These are phyloP conservation scores for Cricetomys ansorgei DNA, from an alignment of 2,113 vertebrate species.

Conservation along the genomic window DNA sequence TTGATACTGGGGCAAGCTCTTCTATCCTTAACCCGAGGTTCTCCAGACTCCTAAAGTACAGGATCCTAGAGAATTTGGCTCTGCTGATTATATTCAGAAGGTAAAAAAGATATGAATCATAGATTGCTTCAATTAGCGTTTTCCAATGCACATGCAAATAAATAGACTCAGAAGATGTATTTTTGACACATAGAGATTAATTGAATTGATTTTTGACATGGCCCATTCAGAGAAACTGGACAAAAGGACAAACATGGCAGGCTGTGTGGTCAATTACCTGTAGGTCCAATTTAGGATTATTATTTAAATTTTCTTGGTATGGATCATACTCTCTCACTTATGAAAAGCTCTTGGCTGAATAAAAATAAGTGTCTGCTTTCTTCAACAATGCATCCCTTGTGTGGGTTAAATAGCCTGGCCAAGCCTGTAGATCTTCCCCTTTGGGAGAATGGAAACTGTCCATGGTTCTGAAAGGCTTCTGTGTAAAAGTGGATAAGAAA, in stretches of 20 bases:
- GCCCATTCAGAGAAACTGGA: background rate
- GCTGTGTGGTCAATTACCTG: background rate
- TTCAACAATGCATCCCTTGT: background rate
- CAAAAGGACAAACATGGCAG: background rate
- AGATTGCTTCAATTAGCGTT: background rate
- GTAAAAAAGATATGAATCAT: background rate
- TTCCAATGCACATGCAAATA: background rate
- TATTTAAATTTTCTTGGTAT: constrained; percentile 2
- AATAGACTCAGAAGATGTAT: background rate
- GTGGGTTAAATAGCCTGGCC: background rate
- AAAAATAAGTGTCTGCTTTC: constrained; percentile 11
- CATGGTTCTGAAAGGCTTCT: background rate
- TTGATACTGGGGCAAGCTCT: background rate
- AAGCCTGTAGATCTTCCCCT: background rate
- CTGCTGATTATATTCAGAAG: background rate
- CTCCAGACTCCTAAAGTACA: background rate
- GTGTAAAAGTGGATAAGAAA: background rate
- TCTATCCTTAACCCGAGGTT: background rate
- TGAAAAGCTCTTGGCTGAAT: background rate
- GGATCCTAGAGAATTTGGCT: constrained; percentile 36
- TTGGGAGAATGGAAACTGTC: background rate
- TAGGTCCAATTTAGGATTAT: constrained; percentile 26
- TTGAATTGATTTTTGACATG: constrained; percentile 21
- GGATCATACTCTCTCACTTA: background rate
- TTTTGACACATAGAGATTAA: constrained; percentile 9